Evolutionary conservation across 2,113 vertebrate species (phyloP), one percentile per base, ranked within the genome.

Genomic region (Regulus satrapa): DNA sequence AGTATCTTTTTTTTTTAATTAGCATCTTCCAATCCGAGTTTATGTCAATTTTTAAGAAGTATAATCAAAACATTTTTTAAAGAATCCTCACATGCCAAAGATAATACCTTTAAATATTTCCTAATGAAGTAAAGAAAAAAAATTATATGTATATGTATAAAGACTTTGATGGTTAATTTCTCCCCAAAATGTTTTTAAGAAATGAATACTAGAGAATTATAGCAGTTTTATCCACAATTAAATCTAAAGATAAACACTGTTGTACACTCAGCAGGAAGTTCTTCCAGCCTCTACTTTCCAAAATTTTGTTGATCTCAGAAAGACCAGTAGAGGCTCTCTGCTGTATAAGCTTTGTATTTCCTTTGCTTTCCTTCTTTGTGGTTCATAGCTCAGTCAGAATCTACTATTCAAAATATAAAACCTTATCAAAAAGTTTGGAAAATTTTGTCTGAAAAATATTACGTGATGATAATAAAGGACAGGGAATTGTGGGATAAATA

Each of bases 151-250:
- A 4, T 45, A 12, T 54, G 1, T 14, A 13, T 13, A 34, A 76
- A 51, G 55, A 36, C 29, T 73, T 40, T 1, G 3, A 10, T 26
- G 7, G 6, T 45, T 62, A 55, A 1, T 52, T 92, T 83, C 19
- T 72, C 17, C 23, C 3, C 2, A 18, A 19, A 13, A 2, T 71
- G n/a, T 48, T 72, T 49, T 40, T 13, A 78, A 64, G 36, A 66
- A 85, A 49, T 52, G 2, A 46, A 19, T 10, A 5, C 29, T 75
- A 48, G 9, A 45, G 18, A 55, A 31, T 45, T 52, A 15, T 0
- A 63, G 46, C 25, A 85, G 28, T 18, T 56, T 56, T n/a, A 55
- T 66, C 16, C 15, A 46, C 0, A 0, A 17, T 76, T 59, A 59
- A 69, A 18, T 21, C 12, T 34, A 51, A 40, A 55, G 16, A 54